Evolutionary conservation across 2,888 invertebrate species (phyloP).

Genomic region (Troides helena): DNA sequence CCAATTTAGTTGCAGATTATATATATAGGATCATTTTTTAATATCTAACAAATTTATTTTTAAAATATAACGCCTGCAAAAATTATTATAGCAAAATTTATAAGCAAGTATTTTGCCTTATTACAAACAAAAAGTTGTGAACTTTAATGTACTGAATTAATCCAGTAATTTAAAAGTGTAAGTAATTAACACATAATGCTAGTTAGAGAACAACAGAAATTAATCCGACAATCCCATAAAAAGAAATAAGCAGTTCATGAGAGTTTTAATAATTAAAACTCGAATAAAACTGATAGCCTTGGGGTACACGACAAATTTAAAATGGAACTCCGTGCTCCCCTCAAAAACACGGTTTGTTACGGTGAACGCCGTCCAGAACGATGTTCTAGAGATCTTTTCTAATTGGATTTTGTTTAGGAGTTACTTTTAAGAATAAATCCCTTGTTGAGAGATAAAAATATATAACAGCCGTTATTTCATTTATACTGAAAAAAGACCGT

Average conservation of each 20-base stretch:
- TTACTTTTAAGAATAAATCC: slow-evolving; percentile 58
- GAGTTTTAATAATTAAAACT: slow-evolving; percentile 79
- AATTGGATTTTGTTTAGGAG: slow-evolving; percentile 46
- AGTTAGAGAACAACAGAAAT: slow-evolving; percentile 76
- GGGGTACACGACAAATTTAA: slow-evolving; percentile 48
- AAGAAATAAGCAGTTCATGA: slow-evolving; percentile 79
- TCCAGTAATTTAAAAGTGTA: slow-evolving; percentile 33
- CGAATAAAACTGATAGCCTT: slow-evolving; percentile 70
- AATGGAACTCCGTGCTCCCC: slow-evolving; percentile 34
- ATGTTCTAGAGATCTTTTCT: slow-evolving; percentile 45
- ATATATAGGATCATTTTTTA: not conserved
- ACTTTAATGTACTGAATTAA: slow-evolving; percentile 16
- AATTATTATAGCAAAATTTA: slow-evolving; percentile 47
- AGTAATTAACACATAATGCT: slow-evolving; percentile 50
- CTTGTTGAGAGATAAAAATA: slow-evolving; percentile 62
- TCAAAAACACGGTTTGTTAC: slow-evolving; percentile 23
- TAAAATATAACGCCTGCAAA: slow-evolving; percentile 44
- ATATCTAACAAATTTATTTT: not conserved
- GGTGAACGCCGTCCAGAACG: slow-evolving; percentile 27
- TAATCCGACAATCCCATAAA: slow-evolving; percentile 77
- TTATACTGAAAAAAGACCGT: slow-evolving; percentile 59
- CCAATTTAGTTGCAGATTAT: not conserved
- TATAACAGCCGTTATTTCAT: slow-evolving; percentile 76
- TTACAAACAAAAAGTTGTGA: not conserved
- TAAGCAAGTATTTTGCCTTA: slow-evolving; percentile 35